Percentiles rank a stretch among this genome's conserved stretches.
Evolutionary conservation across 2,113 vertebrate genomes (phyloP).

Genomic region (Macroglossus sobrinus): DNA sequence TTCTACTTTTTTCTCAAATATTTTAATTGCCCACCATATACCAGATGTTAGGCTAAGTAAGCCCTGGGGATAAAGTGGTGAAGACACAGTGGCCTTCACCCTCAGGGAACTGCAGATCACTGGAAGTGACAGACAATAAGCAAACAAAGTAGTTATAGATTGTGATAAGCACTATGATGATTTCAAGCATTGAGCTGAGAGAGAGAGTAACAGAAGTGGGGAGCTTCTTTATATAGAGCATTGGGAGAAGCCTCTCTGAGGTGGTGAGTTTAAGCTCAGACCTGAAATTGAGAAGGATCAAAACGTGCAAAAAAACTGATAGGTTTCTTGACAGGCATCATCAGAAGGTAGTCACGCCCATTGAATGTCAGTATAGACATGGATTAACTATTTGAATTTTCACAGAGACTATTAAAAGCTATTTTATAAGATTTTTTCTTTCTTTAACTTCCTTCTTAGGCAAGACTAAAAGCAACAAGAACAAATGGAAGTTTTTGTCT

Average conservation of each 20-base stretch:
- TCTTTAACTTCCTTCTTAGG: not conserved
- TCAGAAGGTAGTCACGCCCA: not conserved
- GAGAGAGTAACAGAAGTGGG: not conserved
- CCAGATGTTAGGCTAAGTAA: not conserved
- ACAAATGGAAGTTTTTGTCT: not conserved
- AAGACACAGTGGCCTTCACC: not conserved
- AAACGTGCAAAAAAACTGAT: not conserved
- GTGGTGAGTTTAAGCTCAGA: not conserved
- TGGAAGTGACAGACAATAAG: not conserved
- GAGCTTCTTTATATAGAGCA: fast-evolving
- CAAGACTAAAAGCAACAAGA: not conserved
- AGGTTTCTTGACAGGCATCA: not conserved
- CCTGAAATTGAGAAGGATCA: not conserved
- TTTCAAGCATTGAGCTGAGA: not conserved
- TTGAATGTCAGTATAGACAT: not conserved
- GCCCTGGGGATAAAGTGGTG: not conserved
- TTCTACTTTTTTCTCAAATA: not conserved
- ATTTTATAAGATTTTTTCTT: not conserved
- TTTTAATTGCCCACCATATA: not conserved
- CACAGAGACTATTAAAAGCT: not conserved
- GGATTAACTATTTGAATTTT: not conserved
- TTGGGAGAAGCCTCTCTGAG: not conserved
- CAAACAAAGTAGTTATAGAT: not conserved
- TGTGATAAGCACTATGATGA: not conserved
- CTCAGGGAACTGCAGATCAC: not conserved